A percentile compares a stretch with the other conserved stretches of the same genome.
phyloP scores from a whole-genome alignment of 2,888 invertebrate genomes.

The Aspidiotus destructor region DNA sequence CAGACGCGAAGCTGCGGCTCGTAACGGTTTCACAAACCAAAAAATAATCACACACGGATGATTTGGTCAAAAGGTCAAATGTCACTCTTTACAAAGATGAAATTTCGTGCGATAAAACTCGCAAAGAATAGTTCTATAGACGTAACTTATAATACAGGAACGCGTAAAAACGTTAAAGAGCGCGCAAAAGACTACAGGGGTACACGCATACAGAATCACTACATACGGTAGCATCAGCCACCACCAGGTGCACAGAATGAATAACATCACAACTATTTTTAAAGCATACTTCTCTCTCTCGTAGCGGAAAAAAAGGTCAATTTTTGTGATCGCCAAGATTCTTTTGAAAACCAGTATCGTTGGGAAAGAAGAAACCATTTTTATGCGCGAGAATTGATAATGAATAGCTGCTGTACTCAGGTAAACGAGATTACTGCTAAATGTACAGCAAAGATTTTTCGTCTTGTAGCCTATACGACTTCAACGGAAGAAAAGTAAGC shows the following conservation, averaged over 20 bases:
- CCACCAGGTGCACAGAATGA: constrained; percentile 27
- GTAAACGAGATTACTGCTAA: constrained; percentile 7
- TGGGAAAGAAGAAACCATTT: constrained; percentile 30
- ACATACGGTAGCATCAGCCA: constrained; percentile 24
- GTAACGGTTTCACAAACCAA: constrained; percentile 21
- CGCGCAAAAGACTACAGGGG: constrained; percentile 2
- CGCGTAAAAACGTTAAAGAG: constrained; percentile 21
- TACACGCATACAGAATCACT: constrained; percentile 26
- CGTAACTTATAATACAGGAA: too few relatives aligned
- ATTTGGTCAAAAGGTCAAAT: constrained; percentile 30
- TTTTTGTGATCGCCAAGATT: constrained; percentile 29
- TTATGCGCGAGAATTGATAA: constrained; percentile 14
- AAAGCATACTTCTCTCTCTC: constrained; percentile 9
- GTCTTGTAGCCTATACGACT: too few relatives aligned
- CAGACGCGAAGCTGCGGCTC: background rate
- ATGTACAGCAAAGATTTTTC: too few relatives aligned
- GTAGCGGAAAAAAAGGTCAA: constrained; percentile 24
- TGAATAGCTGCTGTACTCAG: constrained; percentile 18
- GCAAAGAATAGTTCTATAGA: background rate
- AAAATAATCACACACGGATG: constrained; percentile 7
- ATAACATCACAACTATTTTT: constrained; percentile 13
- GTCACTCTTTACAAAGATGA: constrained; percentile 23
- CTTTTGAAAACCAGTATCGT: constrained; percentile 31
- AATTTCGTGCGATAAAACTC: constrained; percentile 23
- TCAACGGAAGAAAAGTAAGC: too few relatives aligned